Evolutionary conservation across 2,888 invertebrate genomes (phyloP), one percentile per base, ranked within the genome.

Genomic region (Scaptomyza reducta): DNA sequence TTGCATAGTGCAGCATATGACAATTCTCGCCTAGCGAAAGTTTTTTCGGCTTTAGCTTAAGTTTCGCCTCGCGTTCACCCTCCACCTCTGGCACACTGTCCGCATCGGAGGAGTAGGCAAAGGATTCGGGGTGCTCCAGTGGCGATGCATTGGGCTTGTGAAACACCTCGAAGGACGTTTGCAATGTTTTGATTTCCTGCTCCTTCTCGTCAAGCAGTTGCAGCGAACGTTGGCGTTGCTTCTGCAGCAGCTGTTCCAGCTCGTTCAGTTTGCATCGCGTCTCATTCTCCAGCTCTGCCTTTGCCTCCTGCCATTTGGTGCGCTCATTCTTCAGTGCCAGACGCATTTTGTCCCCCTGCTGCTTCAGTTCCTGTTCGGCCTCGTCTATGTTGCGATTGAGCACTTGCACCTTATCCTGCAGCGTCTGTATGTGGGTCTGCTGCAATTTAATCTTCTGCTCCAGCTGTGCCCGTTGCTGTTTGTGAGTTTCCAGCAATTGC

Each of bases 171-270:
- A 94, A 93, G 0, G 93, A 93, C 18, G 93, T 92, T 81, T 94
- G 94, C 45, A 94, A 79, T 0, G 94, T 93, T 41, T 94, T 92
- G 10, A 96, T 94, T 86, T 95, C 95, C 76, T 93, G 94, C 77
- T 97, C 97, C 29, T 97, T 96, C 83, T 97, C 97, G 14, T 95
- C 95, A 35, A 98, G 91, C 25, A 97, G 91, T 2, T 94, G 94
- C 9, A 97, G 92, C 35, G 97, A 96, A 38, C 97, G 93, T 56
- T 96, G 95, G 0, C 97, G 92, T 88, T 97, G 97, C n/a, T 95
- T 95, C 46, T 94, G 93, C 5, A 96, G 92, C 79, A 96, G 95
- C 75, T 95, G 95, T 87, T 97, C 96, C 56, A 96, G 89, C 41
- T 93, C 93, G 11, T 93, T 92, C 1, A 94, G 89, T 76, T 93